phyloP scores from a whole-genome alignment of 2,797 vertebrate species.

The Sebastes dallii region DNA sequence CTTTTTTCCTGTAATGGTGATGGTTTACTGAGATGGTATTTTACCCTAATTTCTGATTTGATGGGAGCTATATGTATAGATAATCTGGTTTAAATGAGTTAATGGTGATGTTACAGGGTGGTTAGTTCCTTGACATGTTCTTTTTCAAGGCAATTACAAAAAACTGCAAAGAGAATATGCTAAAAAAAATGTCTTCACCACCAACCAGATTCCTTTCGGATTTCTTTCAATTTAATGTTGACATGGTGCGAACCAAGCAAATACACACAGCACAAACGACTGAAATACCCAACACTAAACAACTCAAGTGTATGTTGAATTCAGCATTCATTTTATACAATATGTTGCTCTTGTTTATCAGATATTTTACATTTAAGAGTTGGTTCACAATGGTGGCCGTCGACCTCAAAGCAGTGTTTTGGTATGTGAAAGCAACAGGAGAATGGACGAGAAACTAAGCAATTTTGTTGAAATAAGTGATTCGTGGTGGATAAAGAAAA shows the following conservation, averaged over 20 bases:
- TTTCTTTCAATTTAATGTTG: neutral
- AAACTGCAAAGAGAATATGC: neutral
- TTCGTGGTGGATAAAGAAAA: rapidly evolving
- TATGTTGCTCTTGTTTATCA: rapidly evolving
- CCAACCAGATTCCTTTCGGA: neutral
- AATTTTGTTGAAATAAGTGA: neutral
- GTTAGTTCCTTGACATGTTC: neutral
- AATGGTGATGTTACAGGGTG: neutral
- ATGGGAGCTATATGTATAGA: neutral
- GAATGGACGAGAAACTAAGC: neutral
- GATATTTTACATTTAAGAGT: neutral
- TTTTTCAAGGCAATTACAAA: neutral
- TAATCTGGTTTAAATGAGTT: neutral
- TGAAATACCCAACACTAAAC: rapidly evolving
- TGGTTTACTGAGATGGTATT: neutral
- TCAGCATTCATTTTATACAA: neutral
- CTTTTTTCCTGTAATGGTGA: neutral
- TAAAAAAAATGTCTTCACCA: neutral
- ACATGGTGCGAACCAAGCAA: rapidly evolving
- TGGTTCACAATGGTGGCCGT: neutral
- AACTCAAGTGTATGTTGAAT: neutral
- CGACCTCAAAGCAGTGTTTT: neutral
- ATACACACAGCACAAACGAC: rapidly evolving
- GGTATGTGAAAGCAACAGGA: neutral
- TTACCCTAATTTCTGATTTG: neutral